A percentile compares a stretch with the other conserved stretches of the same genome.
phyloP scores from a whole-genome alignment of 2,113 vertebrate species.

The Lepisosteus oculatus region DNA sequence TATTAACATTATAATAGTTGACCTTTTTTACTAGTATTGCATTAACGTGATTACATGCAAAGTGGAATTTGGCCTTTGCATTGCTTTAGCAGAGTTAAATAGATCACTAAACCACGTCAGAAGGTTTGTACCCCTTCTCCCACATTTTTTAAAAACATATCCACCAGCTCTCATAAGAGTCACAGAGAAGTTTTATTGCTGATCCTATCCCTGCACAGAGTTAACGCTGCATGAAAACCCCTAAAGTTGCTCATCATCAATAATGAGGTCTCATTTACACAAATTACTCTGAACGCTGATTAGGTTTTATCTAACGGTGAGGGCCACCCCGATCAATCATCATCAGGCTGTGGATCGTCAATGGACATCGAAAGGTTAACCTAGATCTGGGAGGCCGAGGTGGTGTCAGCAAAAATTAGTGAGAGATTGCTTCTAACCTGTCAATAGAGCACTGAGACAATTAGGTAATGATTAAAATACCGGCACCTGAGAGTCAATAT shows the following conservation, averaged over 20 bases:
- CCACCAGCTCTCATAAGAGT: neutral
- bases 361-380: conserved; percentile 90
- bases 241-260: conserved; percentile 77
- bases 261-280: conserved; percentile 95
- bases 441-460: conserved; percentile 92
- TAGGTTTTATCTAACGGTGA: conserved; percentile 88
- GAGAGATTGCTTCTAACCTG: conserved; percentile 68
- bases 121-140: too few relatives aligned
- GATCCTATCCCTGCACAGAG: conserved; percentile 45
- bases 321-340: conserved; percentile 86
- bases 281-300: conserved; percentile 88
- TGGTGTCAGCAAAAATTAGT: conserved; percentile 96
- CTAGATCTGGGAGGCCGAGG: conserved; percentile 73
- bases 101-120: too few relatives aligned
- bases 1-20: too few relatives aligned
- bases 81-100: too few relatives aligned
- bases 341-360: conserved; percentile 79
- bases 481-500: conserved; percentile 78
- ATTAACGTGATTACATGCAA: too few relatives aligned
- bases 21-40: too few relatives aligned
- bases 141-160: too few relatives aligned
- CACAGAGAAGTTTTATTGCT: conserved; percentile 47
- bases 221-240: conserved; percentile 59
- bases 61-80: too few relatives aligned
- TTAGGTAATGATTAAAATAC: conserved; percentile 94